Base-by-base conservation (phyloP, 1,140 invertebrate genomes). In the Centruroides vittatus region DNA sequence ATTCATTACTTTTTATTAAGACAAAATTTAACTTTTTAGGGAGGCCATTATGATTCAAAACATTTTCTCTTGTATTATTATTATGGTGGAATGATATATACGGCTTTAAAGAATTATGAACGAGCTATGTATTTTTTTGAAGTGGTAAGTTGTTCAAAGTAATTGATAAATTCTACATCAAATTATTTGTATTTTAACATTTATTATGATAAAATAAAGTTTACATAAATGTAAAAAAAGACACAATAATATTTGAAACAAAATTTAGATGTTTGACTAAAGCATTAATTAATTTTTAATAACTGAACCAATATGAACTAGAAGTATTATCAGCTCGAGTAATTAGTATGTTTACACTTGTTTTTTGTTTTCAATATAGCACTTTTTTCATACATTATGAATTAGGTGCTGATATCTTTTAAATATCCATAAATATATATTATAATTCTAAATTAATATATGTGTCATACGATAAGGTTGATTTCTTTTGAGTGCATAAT, bases 21-120 rank as follows among this genome's bases (percentile, higher is more conserved):
- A 53, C 0, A 53, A 3, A 34, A 53, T 23, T 65, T 59, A 10
- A 65, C 4, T 58, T 69, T 67, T 35, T 75, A 86, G 76, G 84
- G 84, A 61, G 83, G 84, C 57, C 82, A 84, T 64, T 92, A 89
- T 79, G 90, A 95, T 73, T 83, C 88, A 3, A 93, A 93, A 78
- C 86, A 92, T 74, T 95, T 95, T 72, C 77, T 98, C 49, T 77
- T 93, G 0, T 98, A 94, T 73, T 97, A 91, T 72, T 98, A 98
- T 74, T 98, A 98, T 75, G 93, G 93, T 55, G 94, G 93, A 56
- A 93, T 97, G 88, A 93, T 96, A 66, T 96, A 94, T 70, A 84
- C 90, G 58, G 88, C 88, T 23, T 73, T 96, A 55, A 95, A 95
- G 72, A 90, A 95, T 70, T 94, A 88, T 72, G 87, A 93, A 59